Conservation (phyloP, 1,140 invertebrate genomes). For the Calycopis cecrops region DNA sequence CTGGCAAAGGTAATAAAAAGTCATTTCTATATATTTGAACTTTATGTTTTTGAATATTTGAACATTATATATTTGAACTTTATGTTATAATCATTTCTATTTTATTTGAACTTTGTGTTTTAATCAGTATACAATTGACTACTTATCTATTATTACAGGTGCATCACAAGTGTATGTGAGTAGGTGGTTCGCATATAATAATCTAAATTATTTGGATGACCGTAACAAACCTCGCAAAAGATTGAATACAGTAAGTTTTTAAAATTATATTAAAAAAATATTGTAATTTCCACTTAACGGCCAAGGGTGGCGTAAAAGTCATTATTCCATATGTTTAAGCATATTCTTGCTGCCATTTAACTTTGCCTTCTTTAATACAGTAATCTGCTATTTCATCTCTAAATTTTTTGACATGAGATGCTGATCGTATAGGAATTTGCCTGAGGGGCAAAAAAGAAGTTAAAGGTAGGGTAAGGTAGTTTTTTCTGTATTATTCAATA, state of each 20-base stretch:
- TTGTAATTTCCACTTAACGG: too few species aligned
- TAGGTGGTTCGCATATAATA: too few species aligned
- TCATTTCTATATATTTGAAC: too few species aligned
- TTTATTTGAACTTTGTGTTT: too few species aligned
- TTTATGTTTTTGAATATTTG: too few species aligned
- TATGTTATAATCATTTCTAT: neutral
- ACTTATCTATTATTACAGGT: constrained; percentile 9
- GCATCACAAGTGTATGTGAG: too few species aligned
- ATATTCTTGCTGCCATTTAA: constrained; percentile 4
- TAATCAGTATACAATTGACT: neutral
- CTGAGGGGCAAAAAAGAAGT: neutral
- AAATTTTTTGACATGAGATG: neutral
- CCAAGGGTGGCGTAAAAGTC: neutral
- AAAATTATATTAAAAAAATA: too few species aligned
- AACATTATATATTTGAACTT: too few species aligned
- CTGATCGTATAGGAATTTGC: constrained; percentile 4
- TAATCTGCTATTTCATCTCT: constrained; percentile 8
- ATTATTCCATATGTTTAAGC: neutral
- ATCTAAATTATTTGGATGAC: too few species aligned
- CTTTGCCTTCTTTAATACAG: constrained; percentile 9
- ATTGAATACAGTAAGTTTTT: too few species aligned
- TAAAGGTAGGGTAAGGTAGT: neutral
- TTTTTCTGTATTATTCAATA: constrained; percentile 5
- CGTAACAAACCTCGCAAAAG: constrained; percentile 8
- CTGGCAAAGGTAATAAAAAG: too few species aligned